A percentile compares a stretch with the other conserved stretches of the same genome.
These are phyloP conservation scores for Scaptomyza caliginosa DNA, from an alignment of 2,888 invertebrate species.

Conservation along the genomic window DNA sequence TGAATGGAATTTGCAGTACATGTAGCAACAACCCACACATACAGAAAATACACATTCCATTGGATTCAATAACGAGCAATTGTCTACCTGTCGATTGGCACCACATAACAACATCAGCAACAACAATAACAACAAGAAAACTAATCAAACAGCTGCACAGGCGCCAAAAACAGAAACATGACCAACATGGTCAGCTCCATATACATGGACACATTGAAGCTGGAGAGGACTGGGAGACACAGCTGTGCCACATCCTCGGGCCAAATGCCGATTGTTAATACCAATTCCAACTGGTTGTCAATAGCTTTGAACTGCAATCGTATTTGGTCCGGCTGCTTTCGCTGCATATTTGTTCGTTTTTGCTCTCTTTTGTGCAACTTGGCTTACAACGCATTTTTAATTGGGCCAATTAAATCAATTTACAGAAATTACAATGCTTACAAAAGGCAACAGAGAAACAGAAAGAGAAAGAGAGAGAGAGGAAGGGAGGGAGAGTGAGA, in stretches of 20 bases:
- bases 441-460: conserved; percentile 32
- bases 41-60: conserved; percentile 34
- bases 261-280: conserved; percentile 36
- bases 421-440: conserved; percentile 72
- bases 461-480: conserved; percentile 30
- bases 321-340: conserved; percentile 24
- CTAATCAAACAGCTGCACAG: conserved; percentile 68
- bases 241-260: conserved; percentile 62
- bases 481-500: no score
- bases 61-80: conserved; percentile 57
- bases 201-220: background rate
- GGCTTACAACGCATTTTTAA: conserved; percentile 62
- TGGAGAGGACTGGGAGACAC: conserved; percentile 5
- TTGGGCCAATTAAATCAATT: conserved; percentile 75
- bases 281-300: conserved; percentile 38
- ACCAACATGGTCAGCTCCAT: conserved; percentile 18
- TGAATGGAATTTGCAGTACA: conserved; percentile 20
- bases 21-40: conserved; percentile 38
- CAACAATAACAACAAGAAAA: conserved; percentile 22
- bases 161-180: conserved; percentile 13
- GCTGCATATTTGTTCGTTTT: conserved; percentile 19
- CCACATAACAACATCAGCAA: conserved; percentile 5
- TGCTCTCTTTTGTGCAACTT: background rate
- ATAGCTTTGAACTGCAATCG: background rate
- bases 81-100: conserved; percentile 66